Percentiles rank a stretch among this genome's conserved stretches.
Evolutionary conservation across 2,797 vertebrate genomes (phyloP).

Genomic region (Rhadinocentrus ornatus): DNA sequence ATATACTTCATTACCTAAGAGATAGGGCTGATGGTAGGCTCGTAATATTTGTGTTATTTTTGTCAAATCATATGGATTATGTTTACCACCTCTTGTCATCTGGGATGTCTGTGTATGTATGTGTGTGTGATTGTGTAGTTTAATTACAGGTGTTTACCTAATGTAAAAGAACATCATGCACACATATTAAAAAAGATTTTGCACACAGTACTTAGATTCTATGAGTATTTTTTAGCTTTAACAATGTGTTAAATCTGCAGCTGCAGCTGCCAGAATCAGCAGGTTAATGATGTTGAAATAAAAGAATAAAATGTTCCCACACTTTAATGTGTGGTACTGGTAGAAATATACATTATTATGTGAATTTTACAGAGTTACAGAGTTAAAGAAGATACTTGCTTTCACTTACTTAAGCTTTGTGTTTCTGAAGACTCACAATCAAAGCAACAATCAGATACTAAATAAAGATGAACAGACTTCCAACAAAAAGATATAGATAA

Average conservation of each 20-base stretch:
- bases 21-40: conserved; percentile 44
- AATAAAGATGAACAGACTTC: not conserved
- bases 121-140: not conserved
- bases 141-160: conserved; percentile 9
- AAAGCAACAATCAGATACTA: not conserved
- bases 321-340: conserved; percentile 4
- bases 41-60: conserved; percentile 44
- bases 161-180: conserved; percentile 7
- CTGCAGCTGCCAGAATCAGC: conserved; percentile 24
- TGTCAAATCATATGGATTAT: conserved; percentile 25
- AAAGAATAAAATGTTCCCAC: conserved; percentile 15
- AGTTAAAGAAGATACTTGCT: not conserved
- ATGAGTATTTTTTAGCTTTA: conserved; percentile 32
- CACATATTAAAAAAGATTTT: conserved; percentile 2
- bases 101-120: conserved; percentile 6
- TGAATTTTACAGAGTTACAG: conserved; percentile 1
- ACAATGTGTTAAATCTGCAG: conserved; percentile 38
- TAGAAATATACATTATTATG: not conserved
- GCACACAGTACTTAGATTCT: not conserved
- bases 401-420: not conserved
- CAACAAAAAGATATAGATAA: not conserved
- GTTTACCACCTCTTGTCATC: conserved; percentile 14
- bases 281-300: conserved; percentile 32
- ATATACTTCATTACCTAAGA: conserved; percentile 67
- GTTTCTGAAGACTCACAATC: not conserved